Base-by-base conservation (phyloP, 2,113 vertebrate species). In the Percina caprodes region DNA sequence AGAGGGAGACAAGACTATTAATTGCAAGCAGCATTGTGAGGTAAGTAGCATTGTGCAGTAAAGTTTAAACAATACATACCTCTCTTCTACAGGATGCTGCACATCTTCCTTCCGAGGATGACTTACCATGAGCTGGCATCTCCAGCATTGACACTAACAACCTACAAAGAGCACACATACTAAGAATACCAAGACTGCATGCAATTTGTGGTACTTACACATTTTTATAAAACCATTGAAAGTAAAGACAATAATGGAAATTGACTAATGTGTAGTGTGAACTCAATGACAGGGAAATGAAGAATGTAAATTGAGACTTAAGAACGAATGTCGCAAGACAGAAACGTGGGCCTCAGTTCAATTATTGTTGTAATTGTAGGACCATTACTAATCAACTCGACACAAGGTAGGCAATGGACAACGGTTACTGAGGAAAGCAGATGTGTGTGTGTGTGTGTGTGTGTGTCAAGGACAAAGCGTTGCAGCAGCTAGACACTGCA, bases 131-230 rank as follows among this genome's bases (percentile, higher is more conserved):
- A 84, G 39, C 46, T n/a, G 70, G 15, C 45, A 35, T 48, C 74
- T 72, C 88, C 84, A 73, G 83, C 76, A 74, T 51, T 79, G 70
- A 87, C 72, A 77, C 81, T 89, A 93, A 91, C 33, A 87, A 92
- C 91, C 93, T 94, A 93, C 70, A 86, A 92, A 92, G 75, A 93
- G 90, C 88, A 93, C 35, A 93, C 33, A 92, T 59, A 82, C 91
- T 92, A 90, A 93, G 84, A 87, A 93, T 1, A 88, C 79, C 81
- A 88, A 67, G 49, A 58, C 19, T 67, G 39, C 69, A 83, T 80
- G 69, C 24, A 58, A 71, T 18, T 54, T 55, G 16, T 56, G 63
- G 19, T 30, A 72, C 42, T 71, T n/a, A 73, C 39, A 75, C 7
- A 67, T 26, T 42, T 26, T 42, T 2, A 62, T 3, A 69, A 26